These are phyloP conservation scores for Leucoraja erinaceus DNA, from an alignment of 2,113 vertebrate species.

Conservation along the genomic window DNA sequence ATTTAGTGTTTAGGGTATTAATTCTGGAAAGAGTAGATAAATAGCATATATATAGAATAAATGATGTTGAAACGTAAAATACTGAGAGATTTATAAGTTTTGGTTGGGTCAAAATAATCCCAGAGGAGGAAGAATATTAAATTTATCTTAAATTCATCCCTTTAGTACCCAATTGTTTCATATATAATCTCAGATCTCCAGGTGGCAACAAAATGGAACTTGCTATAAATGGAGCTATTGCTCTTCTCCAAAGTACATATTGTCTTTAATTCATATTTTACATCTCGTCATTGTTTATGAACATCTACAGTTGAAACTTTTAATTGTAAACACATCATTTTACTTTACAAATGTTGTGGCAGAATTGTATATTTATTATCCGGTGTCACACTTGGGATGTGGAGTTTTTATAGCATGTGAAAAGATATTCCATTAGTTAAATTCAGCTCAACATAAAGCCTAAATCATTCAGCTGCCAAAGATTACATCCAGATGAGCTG, in stretches of 20 bases:
- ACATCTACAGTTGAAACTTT: neutral
- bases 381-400: neutral
- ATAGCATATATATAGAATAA: neutral
- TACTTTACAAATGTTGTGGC: neutral
- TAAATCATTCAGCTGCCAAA: neutral
- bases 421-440: neutral
- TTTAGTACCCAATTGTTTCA: neutral
- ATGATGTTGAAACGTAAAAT: neutral
- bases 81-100: neutral
- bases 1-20: neutral
- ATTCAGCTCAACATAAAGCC: neutral
- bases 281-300: neutral
- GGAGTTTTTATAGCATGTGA: neutral
- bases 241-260: neutral
- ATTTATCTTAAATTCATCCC: neutral
- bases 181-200: neutral
- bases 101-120: neutral
- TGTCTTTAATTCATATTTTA: no score
- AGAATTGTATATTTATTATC: neutral
- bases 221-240: neutral
- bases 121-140: neutral
- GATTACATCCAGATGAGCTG: neutral
- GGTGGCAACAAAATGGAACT: neutral
- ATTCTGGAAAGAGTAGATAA: neutral
- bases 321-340: neutral